phyloP scores from a whole-genome alignment of 2,888 invertebrate species.

The Zygogramma bicolorata region DNA sequence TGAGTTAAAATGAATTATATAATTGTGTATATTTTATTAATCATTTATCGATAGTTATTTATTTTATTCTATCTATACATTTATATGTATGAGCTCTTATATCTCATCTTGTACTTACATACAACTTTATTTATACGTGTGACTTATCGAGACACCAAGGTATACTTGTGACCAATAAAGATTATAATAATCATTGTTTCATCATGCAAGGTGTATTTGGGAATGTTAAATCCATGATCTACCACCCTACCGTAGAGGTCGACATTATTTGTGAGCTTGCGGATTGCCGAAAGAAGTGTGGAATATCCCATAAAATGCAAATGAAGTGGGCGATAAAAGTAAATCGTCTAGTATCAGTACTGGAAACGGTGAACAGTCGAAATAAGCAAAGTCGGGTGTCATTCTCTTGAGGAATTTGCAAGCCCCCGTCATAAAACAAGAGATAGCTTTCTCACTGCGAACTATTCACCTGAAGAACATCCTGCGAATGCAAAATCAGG shows the following conservation, averaged over 20 bases:
- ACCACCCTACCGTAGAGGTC: neutral
- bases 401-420: conserved; percentile 56
- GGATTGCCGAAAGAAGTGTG: conserved; percentile 22
- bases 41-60: no score
- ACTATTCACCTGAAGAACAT: conserved; percentile 57
- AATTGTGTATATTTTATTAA: no score
- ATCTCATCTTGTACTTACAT: no score
- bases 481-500: conserved; percentile 53
- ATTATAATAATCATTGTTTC: no score
- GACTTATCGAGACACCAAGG: no score
- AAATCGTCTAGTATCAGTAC: conserved; percentile 55
- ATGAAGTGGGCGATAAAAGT: conserved; percentile 55
- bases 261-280: conserved; percentile 22
- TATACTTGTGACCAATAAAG: no score
- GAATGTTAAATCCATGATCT: neutral
- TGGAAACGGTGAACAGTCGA: conserved; percentile 54
- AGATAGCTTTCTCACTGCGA: conserved; percentile 53
- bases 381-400: conserved; percentile 52
- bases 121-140: no score
- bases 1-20: no score
- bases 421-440: conserved; percentile 55
- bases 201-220: no score
- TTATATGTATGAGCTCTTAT: no score
- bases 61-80: no score
- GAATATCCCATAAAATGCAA: conserved; percentile 53